Percentiles rank a stretch among this genome's conserved stretches.
Conservation (phyloP, 2,888 invertebrate species). For the Clitarchus hookeri region DNA sequence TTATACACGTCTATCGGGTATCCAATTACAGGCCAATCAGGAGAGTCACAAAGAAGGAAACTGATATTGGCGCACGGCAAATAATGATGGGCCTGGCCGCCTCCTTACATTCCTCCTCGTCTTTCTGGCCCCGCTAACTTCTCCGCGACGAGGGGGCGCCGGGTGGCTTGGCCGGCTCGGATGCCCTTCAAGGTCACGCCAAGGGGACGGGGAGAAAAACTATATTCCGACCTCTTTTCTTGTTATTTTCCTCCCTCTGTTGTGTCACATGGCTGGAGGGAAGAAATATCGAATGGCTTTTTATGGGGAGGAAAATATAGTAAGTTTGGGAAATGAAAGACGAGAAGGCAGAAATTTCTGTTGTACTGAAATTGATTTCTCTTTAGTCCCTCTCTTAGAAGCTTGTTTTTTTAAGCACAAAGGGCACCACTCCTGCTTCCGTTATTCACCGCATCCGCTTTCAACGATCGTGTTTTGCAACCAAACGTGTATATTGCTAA, state of each 20-base stretch:
- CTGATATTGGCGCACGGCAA: slow-evolving; percentile 14
- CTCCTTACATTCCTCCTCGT: slow-evolving; percentile 6
- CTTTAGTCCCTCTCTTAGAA: not conserved
- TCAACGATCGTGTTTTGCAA: too few relatives aligned
- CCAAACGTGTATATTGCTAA: too few relatives aligned
- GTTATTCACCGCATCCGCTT: too few relatives aligned
- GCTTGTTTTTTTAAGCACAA: not conserved
- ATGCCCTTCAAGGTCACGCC: slow-evolving; percentile 9
- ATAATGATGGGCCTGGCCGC: not conserved
- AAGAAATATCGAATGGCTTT: not conserved
- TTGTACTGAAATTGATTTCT: not conserved
- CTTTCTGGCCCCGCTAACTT: not conserved
- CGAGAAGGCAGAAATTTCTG: not conserved
- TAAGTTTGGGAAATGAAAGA: not conserved
- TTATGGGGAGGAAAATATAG: not conserved
- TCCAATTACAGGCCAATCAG: slow-evolving; percentile 14
- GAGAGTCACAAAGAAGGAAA: not conserved
- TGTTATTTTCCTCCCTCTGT: not conserved
- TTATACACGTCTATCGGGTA: not conserved
- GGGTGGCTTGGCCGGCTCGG: not conserved
- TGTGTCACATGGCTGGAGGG: not conserved
- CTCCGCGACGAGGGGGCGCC: not conserved
- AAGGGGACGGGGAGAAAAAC: not conserved
- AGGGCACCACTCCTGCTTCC: not conserved
- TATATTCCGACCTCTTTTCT: not conserved